Evolutionary conservation across 1,140 invertebrate species (phyloP).

Genomic region (Diabrotica undecimpunctata): DNA sequence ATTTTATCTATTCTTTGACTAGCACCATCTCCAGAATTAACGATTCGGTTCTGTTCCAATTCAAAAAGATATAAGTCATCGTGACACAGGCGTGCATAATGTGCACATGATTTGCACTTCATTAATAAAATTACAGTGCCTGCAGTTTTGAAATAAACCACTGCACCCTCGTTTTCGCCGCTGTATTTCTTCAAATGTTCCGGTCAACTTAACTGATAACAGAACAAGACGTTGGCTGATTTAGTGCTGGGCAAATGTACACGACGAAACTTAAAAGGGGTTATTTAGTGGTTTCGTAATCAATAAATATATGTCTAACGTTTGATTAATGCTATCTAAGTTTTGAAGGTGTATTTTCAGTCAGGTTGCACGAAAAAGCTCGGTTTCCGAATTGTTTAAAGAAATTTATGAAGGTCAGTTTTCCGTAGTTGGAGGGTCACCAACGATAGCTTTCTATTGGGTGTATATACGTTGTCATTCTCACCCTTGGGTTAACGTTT

Average conservation of each 20-base stretch:
- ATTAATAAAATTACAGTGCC: slow-evolving; percentile 11
- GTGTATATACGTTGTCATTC: too few relatives aligned
- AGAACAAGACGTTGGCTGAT: not conserved
- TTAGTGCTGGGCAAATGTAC: not conserved
- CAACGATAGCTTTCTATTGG: too few relatives aligned
- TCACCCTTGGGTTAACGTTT: too few relatives aligned
- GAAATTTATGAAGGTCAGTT: too few relatives aligned
- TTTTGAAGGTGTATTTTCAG: not conserved
- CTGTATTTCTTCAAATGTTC: slow-evolving; percentile 9
- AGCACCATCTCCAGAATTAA: too few relatives aligned
- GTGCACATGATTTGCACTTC: slow-evolving; percentile 8
- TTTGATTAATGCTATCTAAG: not conserved
- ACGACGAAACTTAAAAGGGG: not conserved
- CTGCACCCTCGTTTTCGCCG: not conserved
- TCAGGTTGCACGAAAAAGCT: not conserved
- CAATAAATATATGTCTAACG: not conserved
- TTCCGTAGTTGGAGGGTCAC: too few relatives aligned
- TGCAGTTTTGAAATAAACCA: slow-evolving; percentile 8
- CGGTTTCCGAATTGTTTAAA: too few relatives aligned
- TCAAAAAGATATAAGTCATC: not conserved
- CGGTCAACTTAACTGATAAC: not conserved
- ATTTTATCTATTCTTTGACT: too few relatives aligned
- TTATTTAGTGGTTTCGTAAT: slow-evolving; percentile 1
- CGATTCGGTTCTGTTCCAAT: not conserved
- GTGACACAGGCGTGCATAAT: not conserved